Percentiles rank a stretch among this genome's conserved stretches.
Conservation (phyloP, 2,113 vertebrate species). For the Quiscalus mexicanus region DNA sequence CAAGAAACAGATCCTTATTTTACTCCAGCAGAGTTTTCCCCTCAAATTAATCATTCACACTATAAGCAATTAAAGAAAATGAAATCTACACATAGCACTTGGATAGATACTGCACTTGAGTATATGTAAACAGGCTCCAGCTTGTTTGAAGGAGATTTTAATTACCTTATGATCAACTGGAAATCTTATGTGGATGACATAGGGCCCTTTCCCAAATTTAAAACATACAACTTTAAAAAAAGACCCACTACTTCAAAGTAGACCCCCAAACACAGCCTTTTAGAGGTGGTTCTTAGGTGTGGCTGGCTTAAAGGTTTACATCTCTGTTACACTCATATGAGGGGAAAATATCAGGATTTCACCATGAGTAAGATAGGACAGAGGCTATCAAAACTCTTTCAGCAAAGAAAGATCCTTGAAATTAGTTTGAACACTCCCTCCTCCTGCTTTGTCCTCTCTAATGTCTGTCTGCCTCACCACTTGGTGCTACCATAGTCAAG, state of each 20-base stretch:
- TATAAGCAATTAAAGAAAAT: neutral
- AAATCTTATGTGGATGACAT: neutral
- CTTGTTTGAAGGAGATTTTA: neutral
- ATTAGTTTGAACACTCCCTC: neutral
- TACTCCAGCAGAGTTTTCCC: neutral
- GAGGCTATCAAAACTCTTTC: neutral
- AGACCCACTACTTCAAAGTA: neutral
- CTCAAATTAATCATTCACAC: conserved; percentile 20
- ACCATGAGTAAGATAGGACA: neutral
- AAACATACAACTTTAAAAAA: neutral
- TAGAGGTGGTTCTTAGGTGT: neutral
- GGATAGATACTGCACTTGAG: neutral
- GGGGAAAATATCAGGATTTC: neutral
- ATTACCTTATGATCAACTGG: neutral
- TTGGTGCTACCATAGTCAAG: neutral
- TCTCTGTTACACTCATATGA: neutral
- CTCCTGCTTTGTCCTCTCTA: neutral
- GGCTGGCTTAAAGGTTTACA: neutral
- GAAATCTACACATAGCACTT: neutral
- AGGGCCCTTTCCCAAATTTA: neutral
- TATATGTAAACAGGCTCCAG: neutral
- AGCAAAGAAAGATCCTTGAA: neutral
- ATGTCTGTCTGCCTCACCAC: neutral
- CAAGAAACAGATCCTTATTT: conserved; percentile 20
- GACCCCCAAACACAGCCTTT: neutral